These are phyloP conservation scores for Danio aesculapii DNA, from an alignment of 2,797 vertebrate species.

Conservation along the genomic window DNA sequence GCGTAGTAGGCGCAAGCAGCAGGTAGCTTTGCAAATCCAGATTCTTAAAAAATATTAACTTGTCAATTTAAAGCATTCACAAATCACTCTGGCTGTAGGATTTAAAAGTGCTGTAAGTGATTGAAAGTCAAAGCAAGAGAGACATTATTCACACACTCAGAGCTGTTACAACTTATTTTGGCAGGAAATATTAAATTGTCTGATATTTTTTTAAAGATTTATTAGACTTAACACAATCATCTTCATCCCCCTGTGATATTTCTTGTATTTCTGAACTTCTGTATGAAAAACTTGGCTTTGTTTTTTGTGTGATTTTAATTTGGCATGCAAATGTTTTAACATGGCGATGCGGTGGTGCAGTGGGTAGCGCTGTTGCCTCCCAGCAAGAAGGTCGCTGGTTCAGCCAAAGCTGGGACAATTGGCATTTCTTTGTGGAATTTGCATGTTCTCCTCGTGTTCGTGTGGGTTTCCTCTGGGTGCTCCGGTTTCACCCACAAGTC, in stretches of 20 bases:
- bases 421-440: too few relatives aligned
- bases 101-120: neutral
- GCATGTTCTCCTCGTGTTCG: too few relatives aligned
- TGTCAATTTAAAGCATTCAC: neutral
- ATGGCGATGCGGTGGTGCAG: too few relatives aligned
- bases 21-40: constrained; percentile 53
- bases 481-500: too few relatives aligned
- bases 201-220: neutral
- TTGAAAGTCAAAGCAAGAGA: neutral
- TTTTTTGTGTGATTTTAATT: neutral
- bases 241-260: neutral
- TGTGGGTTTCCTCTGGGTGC: too few relatives aligned
- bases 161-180: neutral
- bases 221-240: neutral
- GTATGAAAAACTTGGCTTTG: neutral
- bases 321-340: neutral
- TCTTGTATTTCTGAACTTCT: neutral
- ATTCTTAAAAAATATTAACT: constrained; percentile 16
- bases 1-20: constrained; percentile 47
- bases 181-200: neutral
- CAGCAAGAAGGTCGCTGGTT: too few relatives aligned
- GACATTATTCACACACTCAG: neutral
- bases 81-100: neutral
- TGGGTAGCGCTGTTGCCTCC: too few relatives aligned
- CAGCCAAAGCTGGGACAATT: too few relatives aligned